These are phyloP conservation scores for Orthosia gracilis DNA, from an alignment of 2,888 invertebrate species.

Conservation along the genomic window DNA sequence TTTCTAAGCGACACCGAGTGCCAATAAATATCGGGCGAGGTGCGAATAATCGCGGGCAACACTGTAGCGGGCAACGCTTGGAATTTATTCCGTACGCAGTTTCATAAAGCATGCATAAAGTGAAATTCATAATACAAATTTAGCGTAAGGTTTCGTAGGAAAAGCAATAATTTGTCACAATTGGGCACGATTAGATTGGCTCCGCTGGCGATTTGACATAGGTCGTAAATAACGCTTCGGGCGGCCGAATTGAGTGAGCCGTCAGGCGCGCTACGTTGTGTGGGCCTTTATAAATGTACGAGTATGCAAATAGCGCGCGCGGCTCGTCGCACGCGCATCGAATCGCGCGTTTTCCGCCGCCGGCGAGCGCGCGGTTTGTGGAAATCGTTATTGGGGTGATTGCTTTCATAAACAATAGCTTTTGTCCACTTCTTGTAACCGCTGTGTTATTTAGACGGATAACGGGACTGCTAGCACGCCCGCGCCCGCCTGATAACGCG, in stretches of 20 bases:
- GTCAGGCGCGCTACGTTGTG: slow-evolving; percentile 70
- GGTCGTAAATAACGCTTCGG: slow-evolving; percentile 87
- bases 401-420: slow-evolving; percentile 91
- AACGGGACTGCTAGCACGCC: slow-evolving; percentile 79
- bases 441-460: slow-evolving; percentile 82
- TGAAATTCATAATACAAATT: slow-evolving; percentile 86
- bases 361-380: slow-evolving; percentile 85
- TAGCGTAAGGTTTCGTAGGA: slow-evolving; percentile 89
- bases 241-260: slow-evolving; percentile 82
- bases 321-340: slow-evolving; percentile 88
- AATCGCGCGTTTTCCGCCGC: slow-evolving; percentile 89
- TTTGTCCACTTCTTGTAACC: slow-evolving; percentile 87
- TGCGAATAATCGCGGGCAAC: slow-evolving; percentile 87
- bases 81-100: slow-evolving; percentile 78
- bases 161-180: slow-evolving; percentile 91
- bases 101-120: slow-evolving; percentile 80
- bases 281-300: slow-evolving; percentile 74
- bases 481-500: slow-evolving; percentile 78
- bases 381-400: slow-evolving; percentile 91
- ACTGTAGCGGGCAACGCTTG: slow-evolving; percentile 77
- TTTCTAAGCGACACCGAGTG: slow-evolving; percentile 88
- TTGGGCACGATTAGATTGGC: slow-evolving; percentile 90
- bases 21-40: slow-evolving; percentile 86
- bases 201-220: slow-evolving; percentile 89
- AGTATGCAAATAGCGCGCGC: slow-evolving; percentile 85